Base-by-base conservation (phyloP, 2,113 vertebrate species). In the Erythrocercus mccallii region DNA sequence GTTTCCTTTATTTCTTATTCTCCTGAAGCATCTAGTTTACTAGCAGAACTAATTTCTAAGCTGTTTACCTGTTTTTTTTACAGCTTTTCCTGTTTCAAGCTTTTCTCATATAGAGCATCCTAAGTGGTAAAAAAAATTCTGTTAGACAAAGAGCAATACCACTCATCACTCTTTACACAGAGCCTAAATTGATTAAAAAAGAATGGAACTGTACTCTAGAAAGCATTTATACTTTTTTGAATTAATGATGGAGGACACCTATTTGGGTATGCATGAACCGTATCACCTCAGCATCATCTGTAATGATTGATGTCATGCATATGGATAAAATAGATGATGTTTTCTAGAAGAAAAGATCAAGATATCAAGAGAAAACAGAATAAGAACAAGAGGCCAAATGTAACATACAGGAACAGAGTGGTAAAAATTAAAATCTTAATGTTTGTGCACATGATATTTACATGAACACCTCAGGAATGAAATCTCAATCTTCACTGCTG, bases 211-310 rank as follows among this genome's bases (percentile, higher is more conserved):
- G 4, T 84, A 53, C 7, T 12, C 6, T 74, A 33, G 17, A 25
- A 68, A 42, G 9, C 15, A 22, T 78, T 80, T 71, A 38, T 78
- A 38, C 1, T 58, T 81, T 2, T 5, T 51, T 60, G 21, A 85
- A 78, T 78, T 83, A n/a, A 18, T 27, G 12, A n/a, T 37, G 16
- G 12, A 56, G 11, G 12, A 69, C 31, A 17, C 8, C n/a, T 81
- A 22, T 57, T 65, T 76, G 31, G 3, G 3, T 40, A 9, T 65
- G 5, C 11, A 77, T 25, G 51, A 83, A 58, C 10, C 0, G 0
- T 61, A 33, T 25, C 22, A 69, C 11, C 30, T 91, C 22, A 58
- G 2, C 7, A 60, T 66, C 11, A 61, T 48, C 12, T 68, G 6
- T 60, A 76, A 71, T 54, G 65, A 42, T 8, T 62, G 54, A 81